Evolutionary conservation across 1,140 invertebrate genomes (phyloP).

Genomic region (Lamellibrachia luymesi): DNA sequence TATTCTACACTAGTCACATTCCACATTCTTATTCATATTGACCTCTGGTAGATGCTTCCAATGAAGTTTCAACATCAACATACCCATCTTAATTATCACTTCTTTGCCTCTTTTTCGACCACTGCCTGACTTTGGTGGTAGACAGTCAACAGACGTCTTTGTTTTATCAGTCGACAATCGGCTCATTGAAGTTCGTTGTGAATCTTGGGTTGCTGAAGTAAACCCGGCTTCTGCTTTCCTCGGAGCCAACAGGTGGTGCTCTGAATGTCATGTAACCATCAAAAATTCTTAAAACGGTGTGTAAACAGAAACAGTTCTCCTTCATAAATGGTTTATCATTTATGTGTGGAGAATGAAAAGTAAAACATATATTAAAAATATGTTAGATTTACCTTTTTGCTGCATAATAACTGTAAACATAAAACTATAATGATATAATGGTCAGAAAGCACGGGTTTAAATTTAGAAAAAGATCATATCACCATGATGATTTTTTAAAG

Average conservation of each 20-base stretch:
- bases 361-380: not conserved
- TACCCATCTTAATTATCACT: not conserved
- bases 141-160: not conserved
- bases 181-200: conserved; percentile 25
- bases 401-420: not conserved
- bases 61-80: not conserved
- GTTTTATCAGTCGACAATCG: conserved; percentile 13
- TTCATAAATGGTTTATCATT: not conserved
- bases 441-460: no score
- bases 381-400: not conserved
- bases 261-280: not conserved
- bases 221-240: conserved; percentile 36
- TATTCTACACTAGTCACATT: not conserved
- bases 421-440: not conserved
- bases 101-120: not conserved
- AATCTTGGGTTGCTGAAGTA: conserved; percentile 34
- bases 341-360: not conserved
- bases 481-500: no score
- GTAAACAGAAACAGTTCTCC: not conserved
- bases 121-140: not conserved
- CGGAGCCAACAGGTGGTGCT: conserved; percentile 15
- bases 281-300: not conserved
- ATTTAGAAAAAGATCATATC: not conserved
- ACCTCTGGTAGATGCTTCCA: not conserved
- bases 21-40: not conserved